Percentiles rank a stretch among this genome's conserved stretches.
phyloP scores from a whole-genome alignment of 2,888 invertebrate genomes.

The Sphinx pinastri region DNA sequence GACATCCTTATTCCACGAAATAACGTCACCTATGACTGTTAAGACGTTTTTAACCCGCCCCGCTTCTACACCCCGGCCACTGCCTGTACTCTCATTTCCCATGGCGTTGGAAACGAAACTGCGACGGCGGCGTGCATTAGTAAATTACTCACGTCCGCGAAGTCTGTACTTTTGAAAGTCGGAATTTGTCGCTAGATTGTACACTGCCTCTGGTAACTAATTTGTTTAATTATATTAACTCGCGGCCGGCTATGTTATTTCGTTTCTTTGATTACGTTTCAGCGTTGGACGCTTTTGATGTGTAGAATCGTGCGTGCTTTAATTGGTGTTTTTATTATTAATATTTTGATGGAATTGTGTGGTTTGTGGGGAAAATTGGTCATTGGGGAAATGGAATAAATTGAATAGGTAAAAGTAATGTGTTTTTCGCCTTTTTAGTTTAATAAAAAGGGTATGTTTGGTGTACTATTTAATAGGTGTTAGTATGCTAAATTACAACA shows the following conservation, averaged over 20 bases:
- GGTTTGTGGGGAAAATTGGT: no score
- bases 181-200: constrained; percentile 75
- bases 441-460: no score
- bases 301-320: no score
- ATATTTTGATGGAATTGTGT: no score
- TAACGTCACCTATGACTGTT: neutral
- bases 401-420: no score
- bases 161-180: constrained; percentile 71
- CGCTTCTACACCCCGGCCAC: constrained; percentile 25
- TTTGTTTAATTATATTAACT: constrained; percentile 70
- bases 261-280: constrained; percentile 15
- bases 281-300: no score
- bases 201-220: constrained; percentile 65
- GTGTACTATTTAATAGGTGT: no score
- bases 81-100: constrained; percentile 57
- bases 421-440: no score
- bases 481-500: no score
- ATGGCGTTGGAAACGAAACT: constrained; percentile 54
- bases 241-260: constrained; percentile 35
- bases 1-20: no score
- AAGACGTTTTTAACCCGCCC: constrained; percentile 28
- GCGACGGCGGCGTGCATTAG: constrained; percentile 74
- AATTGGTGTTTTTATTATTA: no score
- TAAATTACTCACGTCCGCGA: constrained; percentile 80
- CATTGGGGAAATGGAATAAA: no score